Evolutionary conservation across 2,797 vertebrate genomes (phyloP), one percentile per base, ranked within the genome.

Genomic region (Tapera naevia): DNA sequence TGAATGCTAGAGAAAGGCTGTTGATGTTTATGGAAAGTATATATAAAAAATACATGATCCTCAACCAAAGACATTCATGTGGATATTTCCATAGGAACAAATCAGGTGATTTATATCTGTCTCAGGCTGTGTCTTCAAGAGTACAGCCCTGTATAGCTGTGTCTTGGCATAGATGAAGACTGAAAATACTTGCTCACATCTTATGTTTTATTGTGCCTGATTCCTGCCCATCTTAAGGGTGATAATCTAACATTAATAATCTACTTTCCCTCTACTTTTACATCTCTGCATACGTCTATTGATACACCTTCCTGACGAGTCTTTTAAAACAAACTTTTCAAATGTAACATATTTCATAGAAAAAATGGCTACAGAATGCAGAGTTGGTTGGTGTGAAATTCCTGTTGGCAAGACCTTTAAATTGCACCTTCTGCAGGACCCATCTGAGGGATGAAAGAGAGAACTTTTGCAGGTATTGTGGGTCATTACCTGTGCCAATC

Each of bases 11-110:
- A 78, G 61, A 78, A 80, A 91, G 37, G 18, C 79, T 86, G 67
- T 82, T 93, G 78, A 69, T 91, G 95, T 91, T 94, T 72, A 33
- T 79, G 76, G 43, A 66, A 88, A 83, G 91, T 2, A 21, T 57
- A 18, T 88, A 65, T 85, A 37, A 88, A 80, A 91, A 80, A 83
- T 86, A 46, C 19, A 53, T 57, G 28, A 54, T 80, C 51, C 46
- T 92, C 60, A 74, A 35, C 16, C 23, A 43, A 43, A 87, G 32
- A 28, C 0, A 0, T 75, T 95, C 21, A 25, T 56, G 15, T 81
- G 64, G 56, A 48, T 82, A 9, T 60, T 58, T 28, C 43, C 35
- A 35, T 13, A 51, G 65, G n/a, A 51, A 78, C 66, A 91, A 45
- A 70, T 25, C 12, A 3, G 18, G 45, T 1, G 46, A 7, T 13